phyloP scores from a whole-genome alignment of 37 sponge, comb jelly and placozoan species.

The Chondrosia reniformis region DNA sequence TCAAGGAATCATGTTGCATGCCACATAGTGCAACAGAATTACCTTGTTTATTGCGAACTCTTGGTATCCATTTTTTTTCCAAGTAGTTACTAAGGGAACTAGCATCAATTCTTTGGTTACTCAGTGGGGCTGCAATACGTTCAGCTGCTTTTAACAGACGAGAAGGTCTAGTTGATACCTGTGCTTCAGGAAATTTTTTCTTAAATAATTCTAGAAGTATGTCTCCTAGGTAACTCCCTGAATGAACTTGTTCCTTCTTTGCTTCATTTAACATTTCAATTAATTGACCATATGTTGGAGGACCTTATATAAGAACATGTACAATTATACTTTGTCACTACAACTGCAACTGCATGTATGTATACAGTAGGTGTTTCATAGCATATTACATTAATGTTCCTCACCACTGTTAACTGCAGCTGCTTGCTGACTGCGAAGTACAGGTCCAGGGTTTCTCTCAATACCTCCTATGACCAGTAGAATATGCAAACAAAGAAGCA shows the following conservation, averaged over 20 bases:
- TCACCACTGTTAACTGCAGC: neutral
- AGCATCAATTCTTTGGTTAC: neutral
- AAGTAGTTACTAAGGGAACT: neutral
- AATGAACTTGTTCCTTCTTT: neutral
- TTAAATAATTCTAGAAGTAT: neutral
- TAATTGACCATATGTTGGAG: neutral
- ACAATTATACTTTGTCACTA: neutral
- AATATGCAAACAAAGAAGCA: neutral
- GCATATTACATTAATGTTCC: neutral
- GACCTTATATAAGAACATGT: neutral
- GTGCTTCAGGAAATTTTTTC: neutral
- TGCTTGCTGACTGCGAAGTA: neutral
- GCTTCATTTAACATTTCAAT: neutral
- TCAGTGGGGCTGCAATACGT: neutral
- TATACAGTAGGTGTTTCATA: no score
- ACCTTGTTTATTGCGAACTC: neutral
- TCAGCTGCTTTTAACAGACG: neutral
- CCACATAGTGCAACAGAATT: neutral
- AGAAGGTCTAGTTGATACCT: neutral
- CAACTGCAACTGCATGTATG: neutral
- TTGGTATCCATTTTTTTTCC: neutral
- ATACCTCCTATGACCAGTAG: neutral
- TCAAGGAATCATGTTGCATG: no score
- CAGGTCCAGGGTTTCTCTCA: neutral
- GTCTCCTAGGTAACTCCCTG: neutral